Conservation (phyloP, 2,113 vertebrate species). For the Entelurus aequoreus region DNA sequence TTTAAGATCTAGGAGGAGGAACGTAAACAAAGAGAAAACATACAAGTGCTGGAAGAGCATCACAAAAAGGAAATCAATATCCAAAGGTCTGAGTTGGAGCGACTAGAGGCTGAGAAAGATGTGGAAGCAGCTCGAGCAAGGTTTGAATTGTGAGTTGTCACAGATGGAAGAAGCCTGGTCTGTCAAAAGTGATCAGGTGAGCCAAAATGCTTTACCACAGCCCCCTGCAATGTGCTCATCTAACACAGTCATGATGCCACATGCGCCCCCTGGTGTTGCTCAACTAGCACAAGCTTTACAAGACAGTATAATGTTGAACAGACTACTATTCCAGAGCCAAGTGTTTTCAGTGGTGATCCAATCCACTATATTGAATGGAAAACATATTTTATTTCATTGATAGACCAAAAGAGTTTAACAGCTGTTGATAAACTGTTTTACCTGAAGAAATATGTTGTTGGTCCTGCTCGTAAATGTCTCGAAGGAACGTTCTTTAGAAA, state of each 20-base stretch:
- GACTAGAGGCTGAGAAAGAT: slow-evolving; percentile 7
- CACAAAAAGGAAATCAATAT: not conserved
- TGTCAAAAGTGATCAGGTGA: slow-evolving; percentile 4
- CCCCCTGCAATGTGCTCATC: not conserved
- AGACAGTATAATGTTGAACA: slow-evolving; percentile 13
- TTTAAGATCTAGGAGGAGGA: not conserved
- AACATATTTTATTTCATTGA: no score
- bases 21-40: not conserved
- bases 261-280: not conserved
- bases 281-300: slow-evolving; percentile 14
- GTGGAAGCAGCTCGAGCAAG: not conserved
- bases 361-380: no score
- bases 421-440: no score
- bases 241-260: not conserved
- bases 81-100: slow-evolving; percentile 4
- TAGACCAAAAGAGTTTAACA: no score
- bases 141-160: not conserved
- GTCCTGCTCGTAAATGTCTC: not conserved
- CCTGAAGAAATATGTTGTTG: no score
- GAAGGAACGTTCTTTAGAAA: slow-evolving; percentile 13
- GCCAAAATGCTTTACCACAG: not conserved
- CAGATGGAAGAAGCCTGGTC: not conserved
- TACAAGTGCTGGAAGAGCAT: slow-evolving; percentile 7
- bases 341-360: slow-evolving; percentile 1
- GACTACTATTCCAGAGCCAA: slow-evolving; percentile 16